Percentiles rank a stretch among this genome's conserved stretches.
Evolutionary conservation across 2,797 vertebrate genomes (phyloP).

Genomic region (Sebastes matsubarae): DNA sequence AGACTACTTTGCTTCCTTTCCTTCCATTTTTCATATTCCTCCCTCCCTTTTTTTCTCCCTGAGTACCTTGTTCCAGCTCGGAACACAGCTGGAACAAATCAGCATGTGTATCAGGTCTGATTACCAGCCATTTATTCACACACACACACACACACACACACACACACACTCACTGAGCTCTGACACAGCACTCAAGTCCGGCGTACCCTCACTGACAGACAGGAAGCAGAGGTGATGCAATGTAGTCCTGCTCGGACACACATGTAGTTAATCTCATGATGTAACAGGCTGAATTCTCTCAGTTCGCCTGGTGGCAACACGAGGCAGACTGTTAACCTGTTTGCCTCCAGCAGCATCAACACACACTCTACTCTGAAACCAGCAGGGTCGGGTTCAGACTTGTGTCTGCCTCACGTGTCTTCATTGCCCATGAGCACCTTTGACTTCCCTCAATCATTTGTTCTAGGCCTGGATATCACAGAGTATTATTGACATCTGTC

Average conservation of each 20-base stretch:
- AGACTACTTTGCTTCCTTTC: background rate
- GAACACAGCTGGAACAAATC: constrained; percentile 64
- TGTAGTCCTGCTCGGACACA: constrained; percentile 34
- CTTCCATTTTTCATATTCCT: background rate
- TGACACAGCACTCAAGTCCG: background rate
- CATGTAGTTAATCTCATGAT: constrained; percentile 39
- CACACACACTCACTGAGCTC: background rate
- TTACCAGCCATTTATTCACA: background rate
- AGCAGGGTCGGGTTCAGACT: background rate
- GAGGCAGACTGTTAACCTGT: background rate
- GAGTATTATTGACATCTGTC: background rate
- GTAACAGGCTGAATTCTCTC: constrained; percentile 8
- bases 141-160: background rate
- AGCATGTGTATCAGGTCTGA: constrained; percentile 6
- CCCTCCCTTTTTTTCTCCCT: background rate
- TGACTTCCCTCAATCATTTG: background rate
- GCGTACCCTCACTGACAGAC: background rate
- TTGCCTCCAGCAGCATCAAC: background rate
- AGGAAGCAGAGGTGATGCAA: constrained; percentile 59
- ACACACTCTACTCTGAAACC: background rate
- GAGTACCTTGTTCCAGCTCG: constrained; percentile 2
- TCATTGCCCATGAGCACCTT: background rate
- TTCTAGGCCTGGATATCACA: background rate
- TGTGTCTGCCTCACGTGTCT: background rate
- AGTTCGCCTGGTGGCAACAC: background rate